A percentile compares a stretch with the other conserved stretches of the same genome.
Conservation (phyloP, 2,113 vertebrate species). For the Tautogolabrus adspersus region DNA sequence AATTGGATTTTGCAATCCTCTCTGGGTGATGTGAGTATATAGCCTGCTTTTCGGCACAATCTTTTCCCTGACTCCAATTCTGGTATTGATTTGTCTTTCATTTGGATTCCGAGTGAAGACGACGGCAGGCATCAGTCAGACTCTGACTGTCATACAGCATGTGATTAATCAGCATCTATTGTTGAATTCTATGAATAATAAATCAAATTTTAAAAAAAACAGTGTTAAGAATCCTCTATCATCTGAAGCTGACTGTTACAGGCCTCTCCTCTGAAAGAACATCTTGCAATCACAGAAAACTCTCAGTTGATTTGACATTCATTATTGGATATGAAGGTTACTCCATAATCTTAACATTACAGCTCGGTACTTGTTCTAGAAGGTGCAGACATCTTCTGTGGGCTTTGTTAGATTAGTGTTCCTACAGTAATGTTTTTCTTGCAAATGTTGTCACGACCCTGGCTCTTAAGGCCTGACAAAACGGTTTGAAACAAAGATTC, state of each 20-base stretch:
- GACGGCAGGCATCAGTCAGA: constrained; percentile 38
- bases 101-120: constrained; percentile 65
- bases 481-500: no score
- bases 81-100: constrained; percentile 72
- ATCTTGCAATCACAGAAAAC: neutral
- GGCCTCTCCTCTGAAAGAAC: neutral
- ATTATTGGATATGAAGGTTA: neutral
- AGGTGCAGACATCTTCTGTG: neutral
- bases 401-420: neutral
- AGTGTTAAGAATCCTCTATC: neutral
- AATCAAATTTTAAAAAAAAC: neutral
- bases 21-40: constrained; percentile 64
- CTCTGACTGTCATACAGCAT: constrained; percentile 14
- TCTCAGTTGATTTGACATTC: constrained; percentile 4
- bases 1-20: constrained; percentile 80
- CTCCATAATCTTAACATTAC: neutral
- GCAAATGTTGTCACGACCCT: no score
- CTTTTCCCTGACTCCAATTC: constrained; percentile 60
- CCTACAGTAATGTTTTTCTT: no score
- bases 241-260: neutral
- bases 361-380: no score
- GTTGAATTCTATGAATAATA: constrained; percentile 5
- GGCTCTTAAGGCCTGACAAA: no score
- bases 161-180: constrained; percentile 38
- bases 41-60: constrained; percentile 54